These are phyloP conservation scores for Dioctria linearis DNA, from an alignment of 2,888 invertebrate species.

Conservation along the genomic window DNA sequence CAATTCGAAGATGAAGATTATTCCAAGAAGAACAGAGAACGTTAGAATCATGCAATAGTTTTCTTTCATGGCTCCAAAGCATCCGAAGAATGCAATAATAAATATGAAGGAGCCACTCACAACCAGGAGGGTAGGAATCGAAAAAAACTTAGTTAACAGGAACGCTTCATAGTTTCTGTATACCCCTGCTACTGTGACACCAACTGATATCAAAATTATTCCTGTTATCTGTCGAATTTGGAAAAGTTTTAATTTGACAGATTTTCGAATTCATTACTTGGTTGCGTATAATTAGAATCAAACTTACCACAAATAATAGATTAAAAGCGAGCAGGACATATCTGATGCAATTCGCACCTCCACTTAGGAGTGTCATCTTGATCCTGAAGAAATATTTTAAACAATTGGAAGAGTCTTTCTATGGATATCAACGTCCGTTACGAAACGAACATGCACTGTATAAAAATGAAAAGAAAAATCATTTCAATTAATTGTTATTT, in stretches of 20 bases:
- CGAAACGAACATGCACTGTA: no score
- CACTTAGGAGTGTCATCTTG: constrained; percentile 70
- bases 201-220: constrained; percentile 82
- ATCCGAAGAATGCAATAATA: constrained; percentile 87
- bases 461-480: no score
- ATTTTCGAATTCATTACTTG: no score
- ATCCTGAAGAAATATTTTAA: not conserved
- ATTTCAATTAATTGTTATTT: no score
- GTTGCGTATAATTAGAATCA: constrained; percentile 58
- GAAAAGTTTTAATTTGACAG: no score
- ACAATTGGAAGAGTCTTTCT: not conserved
- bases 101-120: constrained; percentile 79
- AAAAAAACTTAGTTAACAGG: constrained; percentile 79
- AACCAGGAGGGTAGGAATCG: constrained; percentile 81
- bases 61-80: constrained; percentile 89
- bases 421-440: not conserved
- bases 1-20: constrained; percentile 83
- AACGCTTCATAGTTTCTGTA: constrained; percentile 80
- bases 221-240: constrained; percentile 79
- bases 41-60: constrained; percentile 86
- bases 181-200: constrained; percentile 78
- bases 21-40: constrained; percentile 78
- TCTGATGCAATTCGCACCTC: constrained; percentile 77
- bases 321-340: constrained; percentile 83
- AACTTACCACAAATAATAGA: constrained; percentile 82